Conservation (phyloP, 2,113 vertebrate species). For the Euleptes europaea region DNA sequence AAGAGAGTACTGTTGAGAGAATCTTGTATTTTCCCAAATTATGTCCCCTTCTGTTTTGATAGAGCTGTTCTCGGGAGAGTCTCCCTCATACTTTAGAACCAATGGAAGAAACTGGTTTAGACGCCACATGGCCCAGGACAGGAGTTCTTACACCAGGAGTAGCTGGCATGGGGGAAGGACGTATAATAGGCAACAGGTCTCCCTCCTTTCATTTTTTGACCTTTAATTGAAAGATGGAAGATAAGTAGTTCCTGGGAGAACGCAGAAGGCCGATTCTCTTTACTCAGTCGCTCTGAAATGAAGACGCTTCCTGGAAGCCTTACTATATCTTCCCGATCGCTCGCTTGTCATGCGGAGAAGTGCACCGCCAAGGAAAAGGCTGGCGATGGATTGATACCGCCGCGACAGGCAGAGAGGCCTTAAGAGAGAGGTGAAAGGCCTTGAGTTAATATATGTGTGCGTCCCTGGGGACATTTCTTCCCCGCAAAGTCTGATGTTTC, state of each 20-base stretch:
- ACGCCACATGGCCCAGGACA: conserved; percentile 47
- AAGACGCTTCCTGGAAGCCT: conserved; percentile 73
- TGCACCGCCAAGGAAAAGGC: conserved; percentile 74
- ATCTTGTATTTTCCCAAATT: not conserved
- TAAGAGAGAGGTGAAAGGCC: conserved; percentile 68
- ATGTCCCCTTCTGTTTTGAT: conserved; percentile 45
- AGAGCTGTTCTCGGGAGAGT: conserved; percentile 35
- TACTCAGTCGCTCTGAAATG: conserved; percentile 70
- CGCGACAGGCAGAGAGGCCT: conserved; percentile 58
- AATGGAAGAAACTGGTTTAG: conserved; percentile 47
- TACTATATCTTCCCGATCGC: conserved; percentile 74
- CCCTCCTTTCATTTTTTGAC: conserved; percentile 75
- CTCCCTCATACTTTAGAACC: conserved; percentile 56
- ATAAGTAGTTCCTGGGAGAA: conserved; percentile 77
- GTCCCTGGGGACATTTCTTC: conserved; percentile 61
- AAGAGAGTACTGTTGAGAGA: not conserved
- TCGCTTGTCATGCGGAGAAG: conserved; percentile 74
- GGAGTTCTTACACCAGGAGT: conserved; percentile 46
- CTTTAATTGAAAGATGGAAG: conserved; percentile 84
- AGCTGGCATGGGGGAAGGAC: conserved; percentile 8
- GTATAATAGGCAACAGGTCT: conserved; percentile 60
- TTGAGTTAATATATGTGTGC: conserved; percentile 65
- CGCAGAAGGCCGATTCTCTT: conserved; percentile 77
- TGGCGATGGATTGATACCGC: conserved; percentile 71
- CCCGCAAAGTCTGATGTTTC: conserved; percentile 60